Evolutionary conservation across 1,140 invertebrate genomes (phyloP).

Genomic region (Eciton burchellii): DNA sequence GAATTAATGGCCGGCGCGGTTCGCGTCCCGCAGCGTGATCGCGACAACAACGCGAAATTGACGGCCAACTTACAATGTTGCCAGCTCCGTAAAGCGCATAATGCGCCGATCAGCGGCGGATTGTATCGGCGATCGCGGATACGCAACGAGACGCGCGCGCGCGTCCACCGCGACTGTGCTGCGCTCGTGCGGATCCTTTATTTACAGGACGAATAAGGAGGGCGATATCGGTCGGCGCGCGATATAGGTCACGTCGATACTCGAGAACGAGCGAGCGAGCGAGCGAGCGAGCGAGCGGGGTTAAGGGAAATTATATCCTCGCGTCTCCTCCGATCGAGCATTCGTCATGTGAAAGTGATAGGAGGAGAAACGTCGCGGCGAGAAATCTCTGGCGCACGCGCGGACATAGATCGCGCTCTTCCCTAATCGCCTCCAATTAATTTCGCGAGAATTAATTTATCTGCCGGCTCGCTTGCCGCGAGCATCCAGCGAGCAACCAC

Average conservation of each 20-base stretch:
- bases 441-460: constrained; percentile 49
- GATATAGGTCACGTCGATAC: constrained; percentile 62
- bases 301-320: constrained; percentile 49
- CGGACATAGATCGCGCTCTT: background rate
- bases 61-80: background rate
- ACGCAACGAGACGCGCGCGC: background rate
- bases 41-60: constrained; percentile 10
- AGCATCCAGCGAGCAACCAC: constrained; percentile 2
- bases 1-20: background rate
- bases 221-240: constrained; percentile 42
- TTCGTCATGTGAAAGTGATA: constrained; percentile 46
- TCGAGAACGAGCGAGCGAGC: constrained; percentile 1
- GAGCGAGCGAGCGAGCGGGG: background rate
- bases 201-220: constrained; percentile 57
- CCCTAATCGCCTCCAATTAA: constrained; percentile 41
- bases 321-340: constrained; percentile 7
- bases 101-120: background rate
- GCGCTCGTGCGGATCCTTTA: constrained; percentile 38
- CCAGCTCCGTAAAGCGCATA: background rate
- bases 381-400: constrained; percentile 25
- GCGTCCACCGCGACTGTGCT: background rate
- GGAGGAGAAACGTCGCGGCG: constrained; percentile 32
- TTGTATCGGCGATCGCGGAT: background rate
- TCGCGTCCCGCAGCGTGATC: background rate
- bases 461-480: background rate